phyloP scores from a whole-genome alignment of 2,113 vertebrate genomes.

The Rhinoderma darwinii region DNA sequence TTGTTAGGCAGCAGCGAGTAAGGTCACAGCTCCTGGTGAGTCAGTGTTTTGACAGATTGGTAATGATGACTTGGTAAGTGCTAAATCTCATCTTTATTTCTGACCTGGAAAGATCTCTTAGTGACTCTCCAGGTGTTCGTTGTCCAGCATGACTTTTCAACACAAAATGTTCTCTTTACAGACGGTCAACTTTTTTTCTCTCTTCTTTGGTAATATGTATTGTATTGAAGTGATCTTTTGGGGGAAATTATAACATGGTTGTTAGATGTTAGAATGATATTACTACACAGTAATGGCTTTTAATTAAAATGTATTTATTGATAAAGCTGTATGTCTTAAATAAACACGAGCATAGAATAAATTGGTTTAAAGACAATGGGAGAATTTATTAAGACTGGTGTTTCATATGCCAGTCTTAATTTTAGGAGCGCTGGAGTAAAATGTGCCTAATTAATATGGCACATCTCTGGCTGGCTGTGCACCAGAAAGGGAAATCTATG shows the following conservation, averaged over 20 bases:
- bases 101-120: constrained; percentile 29
- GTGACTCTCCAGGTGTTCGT: not conserved
- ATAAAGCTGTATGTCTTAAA: not conserved
- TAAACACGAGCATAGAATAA: no score
- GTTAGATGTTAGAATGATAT: not conserved
- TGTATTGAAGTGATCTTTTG: not conserved
- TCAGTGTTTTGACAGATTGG: constrained; percentile 39
- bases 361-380: no score
- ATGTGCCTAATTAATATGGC: no score
- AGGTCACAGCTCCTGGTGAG: constrained; percentile 40
- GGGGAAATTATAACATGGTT: not conserved
- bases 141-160: constrained; percentile 2
- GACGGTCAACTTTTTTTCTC: not conserved
- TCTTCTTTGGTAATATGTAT: not conserved
- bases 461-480: no score
- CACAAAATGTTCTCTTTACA: constrained; percentile 25
- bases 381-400: no score
- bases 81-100: constrained; percentile 47
- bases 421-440: no score
- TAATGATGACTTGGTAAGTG: constrained; percentile 54
- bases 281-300: not conserved
- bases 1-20: constrained; percentile 35
- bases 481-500: no score
- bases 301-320: not conserved
- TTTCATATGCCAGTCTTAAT: no score